These are phyloP conservation scores for Carettochelys insculpta DNA, from an alignment of 2,113 vertebrate species.

Conservation along the genomic window DNA sequence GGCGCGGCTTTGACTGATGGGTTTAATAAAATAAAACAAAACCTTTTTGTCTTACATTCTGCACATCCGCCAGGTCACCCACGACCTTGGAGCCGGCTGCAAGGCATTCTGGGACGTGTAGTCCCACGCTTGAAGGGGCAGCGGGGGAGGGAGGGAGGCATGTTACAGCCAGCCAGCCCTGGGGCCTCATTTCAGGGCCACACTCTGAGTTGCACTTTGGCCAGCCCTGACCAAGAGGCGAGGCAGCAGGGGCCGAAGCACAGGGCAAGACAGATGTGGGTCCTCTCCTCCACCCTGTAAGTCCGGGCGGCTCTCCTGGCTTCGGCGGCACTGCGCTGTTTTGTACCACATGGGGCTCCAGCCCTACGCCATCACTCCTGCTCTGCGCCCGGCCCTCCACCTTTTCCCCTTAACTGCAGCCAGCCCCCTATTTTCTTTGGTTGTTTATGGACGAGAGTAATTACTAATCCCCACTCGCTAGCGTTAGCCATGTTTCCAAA, in stretches of 20 bases:
- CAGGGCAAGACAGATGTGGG: neutral
- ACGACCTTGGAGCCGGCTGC: conserved; percentile 1
- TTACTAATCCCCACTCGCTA: conserved; percentile 54
- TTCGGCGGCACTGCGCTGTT: neutral
- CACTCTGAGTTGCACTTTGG: neutral
- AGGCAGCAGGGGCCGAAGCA: neutral
- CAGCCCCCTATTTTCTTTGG: conserved; percentile 5
- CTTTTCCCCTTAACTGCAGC: neutral
- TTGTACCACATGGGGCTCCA: neutral
- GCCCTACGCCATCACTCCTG: neutral
- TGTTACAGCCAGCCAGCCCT: neutral
- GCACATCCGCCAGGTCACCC: neutral
- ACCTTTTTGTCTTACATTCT: conserved; percentile 22
- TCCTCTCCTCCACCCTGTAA: neutral
- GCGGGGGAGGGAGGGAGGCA: neutral
- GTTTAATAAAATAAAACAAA: conserved; percentile 52
- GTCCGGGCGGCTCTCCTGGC: neutral
- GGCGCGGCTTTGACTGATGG: conserved; percentile 11
- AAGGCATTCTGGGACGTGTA: conserved; percentile 65
- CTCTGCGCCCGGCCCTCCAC: neutral
- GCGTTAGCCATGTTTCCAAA: neutral
- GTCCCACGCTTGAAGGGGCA: neutral
- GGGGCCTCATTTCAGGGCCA: neutral
- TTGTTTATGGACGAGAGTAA: conserved; percentile 30
- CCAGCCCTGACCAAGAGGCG: conserved; percentile 27